Base-by-base conservation (phyloP, 2,888 invertebrate species). In the Andricus curvator region DNA sequence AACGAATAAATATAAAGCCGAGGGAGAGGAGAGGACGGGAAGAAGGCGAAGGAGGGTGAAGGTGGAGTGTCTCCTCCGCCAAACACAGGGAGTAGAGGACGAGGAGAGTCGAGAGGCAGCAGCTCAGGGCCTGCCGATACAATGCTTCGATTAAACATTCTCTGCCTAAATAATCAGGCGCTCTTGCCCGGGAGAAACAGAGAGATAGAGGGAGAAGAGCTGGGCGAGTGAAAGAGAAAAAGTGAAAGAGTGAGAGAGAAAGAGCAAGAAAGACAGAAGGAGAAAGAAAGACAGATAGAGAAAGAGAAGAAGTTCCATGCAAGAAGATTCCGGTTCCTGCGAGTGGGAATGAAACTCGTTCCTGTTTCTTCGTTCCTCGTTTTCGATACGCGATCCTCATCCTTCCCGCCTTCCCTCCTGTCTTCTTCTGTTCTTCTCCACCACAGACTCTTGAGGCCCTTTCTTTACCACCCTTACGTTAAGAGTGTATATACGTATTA, bases 141-240 rank as follows among this genome's bases (percentile, higher is more conserved):
- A 91, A 92, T 92, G 90, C 91, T 91, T 91, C 90, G 92, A 92
- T 92, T 92, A 92, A 92, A 91, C 90, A 92, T 92, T 91, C 90
- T 89, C 90, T 92, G 91, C 92, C 92, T 92, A 92, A 92, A 92
- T 92, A 92, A 92, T 91, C 91, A 91, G 90, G 76, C 80, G 41
- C 78, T 83, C 81, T 85, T 82, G 78, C 81, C 78, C 77, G 74
- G 62, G 80, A 78, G 82, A 70, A 79, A 80, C 77, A 78, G 67
- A 77, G 70, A 74, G 77, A 65, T 22, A 67, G 62, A 41, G 77
- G 33, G 77, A 78, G 11, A 20, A 41, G 48, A 62, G 56, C 78
- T 80, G 65, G 66, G 44, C 41, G 74, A 29, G 78, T 25, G 37
- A 66, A 65, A 80, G 66, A 76, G 17, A 66, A 78, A 76, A 80